These are phyloP conservation scores for Clarias gariepinus DNA, from an alignment of 2,113 vertebrate species.

Conservation along the genomic window DNA sequence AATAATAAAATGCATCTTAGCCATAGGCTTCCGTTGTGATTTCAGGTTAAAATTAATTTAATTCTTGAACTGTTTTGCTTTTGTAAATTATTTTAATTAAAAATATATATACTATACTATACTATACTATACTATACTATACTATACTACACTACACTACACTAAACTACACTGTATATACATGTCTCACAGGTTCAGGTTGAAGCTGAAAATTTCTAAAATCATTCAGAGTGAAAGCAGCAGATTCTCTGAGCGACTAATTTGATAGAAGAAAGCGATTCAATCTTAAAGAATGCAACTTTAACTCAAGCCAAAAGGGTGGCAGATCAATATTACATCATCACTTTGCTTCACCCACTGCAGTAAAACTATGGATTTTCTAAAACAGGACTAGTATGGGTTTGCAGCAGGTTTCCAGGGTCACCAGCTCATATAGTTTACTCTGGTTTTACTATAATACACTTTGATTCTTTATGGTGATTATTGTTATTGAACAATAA, in stretches of 20 bases:
- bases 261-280: slow-evolving; percentile 36
- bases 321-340: slow-evolving; percentile 48
- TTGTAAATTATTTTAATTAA: no score
- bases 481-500: not conserved
- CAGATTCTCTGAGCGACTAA: slow-evolving; percentile 20
- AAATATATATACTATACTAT: no score
- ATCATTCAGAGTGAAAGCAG: not conserved
- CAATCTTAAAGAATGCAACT: slow-evolving; percentile 44
- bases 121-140: no score
- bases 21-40: not conserved
- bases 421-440: slow-evolving; percentile 28
- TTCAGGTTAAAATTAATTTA: not conserved
- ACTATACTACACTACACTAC: no score
- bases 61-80: not conserved
- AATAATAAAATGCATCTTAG: not conserved
- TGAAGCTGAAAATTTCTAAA: not conserved
- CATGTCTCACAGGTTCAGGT: no score
- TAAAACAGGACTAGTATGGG: slow-evolving; percentile 15
- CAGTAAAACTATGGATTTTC: slow-evolving; percentile 36
- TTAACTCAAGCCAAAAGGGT: slow-evolving; percentile 31
- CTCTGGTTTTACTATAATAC: not conserved
- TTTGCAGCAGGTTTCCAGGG: slow-evolving; percentile 12
- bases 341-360: slow-evolving; percentile 38
- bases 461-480: not conserved
- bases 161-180: no score